Evolutionary conservation across 1,140 invertebrate genomes (phyloP).

Genomic region (Yoshiicerus persimilis): DNA sequence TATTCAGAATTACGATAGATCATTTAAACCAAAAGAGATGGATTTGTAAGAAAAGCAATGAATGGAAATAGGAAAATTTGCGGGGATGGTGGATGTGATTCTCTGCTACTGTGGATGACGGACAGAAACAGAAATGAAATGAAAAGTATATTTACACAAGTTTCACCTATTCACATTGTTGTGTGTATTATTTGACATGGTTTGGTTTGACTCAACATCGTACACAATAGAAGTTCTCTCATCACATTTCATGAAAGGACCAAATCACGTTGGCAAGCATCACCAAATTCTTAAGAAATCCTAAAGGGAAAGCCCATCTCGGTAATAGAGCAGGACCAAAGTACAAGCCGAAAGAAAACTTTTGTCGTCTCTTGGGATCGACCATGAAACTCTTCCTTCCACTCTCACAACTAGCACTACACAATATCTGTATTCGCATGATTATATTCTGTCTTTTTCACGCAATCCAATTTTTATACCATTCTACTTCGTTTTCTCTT

Average conservation of each 20-base stretch:
- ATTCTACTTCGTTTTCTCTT: not conserved
- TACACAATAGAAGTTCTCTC: conserved; percentile 9
- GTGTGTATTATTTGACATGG: not conserved
- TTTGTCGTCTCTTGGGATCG: conserved; percentile 14
- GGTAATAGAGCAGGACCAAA: not conserved
- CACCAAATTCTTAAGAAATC: conserved; percentile 18
- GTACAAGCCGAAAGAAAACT: conserved; percentile 2
- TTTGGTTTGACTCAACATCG: conserved; percentile 7
- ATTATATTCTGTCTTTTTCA: not conserved
- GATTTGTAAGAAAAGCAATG: too few relatives aligned
- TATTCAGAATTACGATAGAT: too few relatives aligned
- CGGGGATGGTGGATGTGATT: not conserved
- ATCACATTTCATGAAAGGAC: conserved; percentile 10
- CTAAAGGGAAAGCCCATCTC: not conserved
- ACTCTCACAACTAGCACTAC: too few relatives aligned
- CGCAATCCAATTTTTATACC: not conserved
- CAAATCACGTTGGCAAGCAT: conserved; percentile 19
- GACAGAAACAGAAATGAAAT: not conserved
- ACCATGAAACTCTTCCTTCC: not conserved
- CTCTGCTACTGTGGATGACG: not conserved
- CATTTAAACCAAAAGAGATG: too few relatives aligned
- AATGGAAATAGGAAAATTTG: not conserved
- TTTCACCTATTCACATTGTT: not conserved
- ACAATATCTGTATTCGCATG: not conserved
- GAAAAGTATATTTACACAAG: not conserved